A percentile compares a stretch with the other conserved stretches of the same genome.
Conservation (phyloP, 2,113 vertebrate genomes). For the Etia nguti region DNA sequence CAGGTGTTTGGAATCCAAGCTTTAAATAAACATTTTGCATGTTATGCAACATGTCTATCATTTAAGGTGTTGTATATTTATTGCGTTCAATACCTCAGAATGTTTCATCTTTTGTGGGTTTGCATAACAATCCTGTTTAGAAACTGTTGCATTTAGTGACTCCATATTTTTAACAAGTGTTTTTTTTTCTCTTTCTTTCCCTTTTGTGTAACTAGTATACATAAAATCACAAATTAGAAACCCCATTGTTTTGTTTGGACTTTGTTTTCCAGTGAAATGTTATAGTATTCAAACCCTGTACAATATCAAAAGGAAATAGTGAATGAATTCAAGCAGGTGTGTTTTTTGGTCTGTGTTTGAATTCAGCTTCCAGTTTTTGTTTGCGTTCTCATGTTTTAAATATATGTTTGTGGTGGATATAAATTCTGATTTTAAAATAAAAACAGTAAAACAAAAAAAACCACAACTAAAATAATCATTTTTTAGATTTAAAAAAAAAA, state of each 20-base stretch:
- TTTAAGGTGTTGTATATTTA: slow-evolving; percentile 43
- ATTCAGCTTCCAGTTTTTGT: not conserved
- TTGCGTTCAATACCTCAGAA: slow-evolving; percentile 49
- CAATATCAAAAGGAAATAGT: not conserved
- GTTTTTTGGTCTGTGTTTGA: not conserved
- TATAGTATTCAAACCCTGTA: not conserved
- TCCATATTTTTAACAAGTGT: not conserved
- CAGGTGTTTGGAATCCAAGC: slow-evolving; percentile 77
- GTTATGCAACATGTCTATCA: not conserved
- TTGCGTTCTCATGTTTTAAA: not conserved
- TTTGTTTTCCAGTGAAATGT: not conserved
- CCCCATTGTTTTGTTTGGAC: not conserved
- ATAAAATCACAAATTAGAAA: not conserved
- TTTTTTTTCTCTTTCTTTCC: not conserved
- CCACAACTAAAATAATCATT: not conserved
- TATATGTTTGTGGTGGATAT: not conserved
- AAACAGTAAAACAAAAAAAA: not conserved
- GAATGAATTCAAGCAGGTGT: not conserved
- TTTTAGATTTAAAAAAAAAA: not conserved
- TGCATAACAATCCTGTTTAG: not conserved
- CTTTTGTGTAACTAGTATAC: not conserved
- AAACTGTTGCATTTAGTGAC: not conserved
- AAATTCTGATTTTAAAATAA: not conserved
- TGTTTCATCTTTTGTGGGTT: not conserved
- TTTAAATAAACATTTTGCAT: slow-evolving; percentile 66